Conservation (phyloP, 2,888 invertebrate genomes). For the Pseudanteris insignis region DNA sequence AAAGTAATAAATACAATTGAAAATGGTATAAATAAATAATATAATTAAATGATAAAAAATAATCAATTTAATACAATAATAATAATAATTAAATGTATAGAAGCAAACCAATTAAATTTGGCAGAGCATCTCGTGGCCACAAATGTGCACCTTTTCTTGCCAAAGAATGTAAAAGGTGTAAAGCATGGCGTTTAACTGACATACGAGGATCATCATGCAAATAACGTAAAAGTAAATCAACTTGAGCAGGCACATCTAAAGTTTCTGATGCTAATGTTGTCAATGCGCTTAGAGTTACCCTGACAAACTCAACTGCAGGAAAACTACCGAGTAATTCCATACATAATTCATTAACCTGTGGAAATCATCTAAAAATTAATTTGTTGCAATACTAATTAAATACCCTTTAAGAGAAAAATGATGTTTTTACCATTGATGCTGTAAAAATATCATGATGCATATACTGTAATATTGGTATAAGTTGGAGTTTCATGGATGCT, state of each 20-base stretch:
- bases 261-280: slow-evolving; percentile 90
- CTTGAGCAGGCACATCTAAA: slow-evolving; percentile 90
- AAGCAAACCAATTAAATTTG: slow-evolving; percentile 64
- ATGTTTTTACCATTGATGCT: slow-evolving; percentile 77
- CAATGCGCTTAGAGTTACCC: slow-evolving; percentile 84
- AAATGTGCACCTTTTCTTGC: slow-evolving; percentile 81
- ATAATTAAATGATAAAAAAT: slow-evolving; percentile 24
- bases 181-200: slow-evolving; percentile 74
- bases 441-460: slow-evolving; percentile 88
- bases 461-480: slow-evolving; percentile 90
- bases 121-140: slow-evolving; percentile 75
- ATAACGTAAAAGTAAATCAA: slow-evolving; percentile 74
- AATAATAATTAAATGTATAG: too few species aligned
- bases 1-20: too few species aligned
- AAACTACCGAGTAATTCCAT: slow-evolving; percentile 79
- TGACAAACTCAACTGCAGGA: slow-evolving; percentile 81
- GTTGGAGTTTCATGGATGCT: slow-evolving; percentile 87
- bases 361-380: too few species aligned
- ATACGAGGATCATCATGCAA: slow-evolving; percentile 76
- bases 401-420: too few species aligned
- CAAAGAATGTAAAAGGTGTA: slow-evolving; percentile 75
- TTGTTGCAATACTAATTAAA: not conserved
- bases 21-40: slow-evolving; percentile 1
- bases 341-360: slow-evolving; percentile 80
- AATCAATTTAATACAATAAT: too few species aligned